phyloP scores from a whole-genome alignment of 2,797 vertebrate genomes.

The Nannoperca australis region DNA sequence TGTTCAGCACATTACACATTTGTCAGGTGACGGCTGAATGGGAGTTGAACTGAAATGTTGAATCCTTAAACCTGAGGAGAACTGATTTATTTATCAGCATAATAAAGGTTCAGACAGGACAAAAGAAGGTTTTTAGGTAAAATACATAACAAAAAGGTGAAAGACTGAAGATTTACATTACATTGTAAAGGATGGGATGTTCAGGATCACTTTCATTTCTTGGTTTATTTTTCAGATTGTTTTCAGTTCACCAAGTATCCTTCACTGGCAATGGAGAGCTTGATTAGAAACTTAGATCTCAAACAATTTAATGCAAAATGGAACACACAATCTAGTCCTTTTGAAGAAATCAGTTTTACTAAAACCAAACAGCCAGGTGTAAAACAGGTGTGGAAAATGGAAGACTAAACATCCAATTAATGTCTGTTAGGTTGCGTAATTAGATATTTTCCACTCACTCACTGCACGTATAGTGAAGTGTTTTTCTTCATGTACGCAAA shows the following conservation, averaged over 20 bases:
- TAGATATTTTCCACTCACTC: not conserved
- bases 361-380: not conserved
- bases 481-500: not conserved
- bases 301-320: not conserved
- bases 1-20: not conserved
- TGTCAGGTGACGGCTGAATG: conserved; percentile 8
- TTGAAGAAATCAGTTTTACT: not conserved
- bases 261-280: not conserved
- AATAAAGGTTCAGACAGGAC: not conserved
- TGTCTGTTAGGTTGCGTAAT: not conserved
- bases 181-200: not conserved
- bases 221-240: not conserved
- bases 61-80: not conserved
- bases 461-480: not conserved
- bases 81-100: not conserved
- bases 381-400: not conserved
- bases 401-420: not conserved
- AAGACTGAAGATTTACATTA: not conserved
- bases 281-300: not conserved
- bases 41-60: not conserved
- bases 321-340: not conserved
- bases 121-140: not conserved
- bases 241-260: not conserved
- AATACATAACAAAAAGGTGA: not conserved
- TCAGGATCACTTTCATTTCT: not conserved